Percentiles rank a stretch among this genome's conserved stretches.
These are phyloP conservation scores for Morus bassanus DNA, from an alignment of 2,797 vertebrate genomes.

Conservation along the genomic window DNA sequence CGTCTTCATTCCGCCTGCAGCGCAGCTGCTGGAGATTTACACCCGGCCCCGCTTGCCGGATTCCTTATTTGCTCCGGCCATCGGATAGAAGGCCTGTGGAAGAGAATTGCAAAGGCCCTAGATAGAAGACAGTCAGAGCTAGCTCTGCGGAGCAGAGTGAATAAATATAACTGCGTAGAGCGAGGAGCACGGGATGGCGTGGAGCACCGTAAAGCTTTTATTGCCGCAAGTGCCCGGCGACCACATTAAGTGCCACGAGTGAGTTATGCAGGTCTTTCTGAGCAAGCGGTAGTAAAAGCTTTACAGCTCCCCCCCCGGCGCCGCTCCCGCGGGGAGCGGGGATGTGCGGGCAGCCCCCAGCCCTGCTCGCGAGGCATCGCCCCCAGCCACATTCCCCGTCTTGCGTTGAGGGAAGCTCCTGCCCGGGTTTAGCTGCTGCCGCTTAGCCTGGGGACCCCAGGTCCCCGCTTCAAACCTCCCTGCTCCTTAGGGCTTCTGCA, in stretches of 20 bases:
- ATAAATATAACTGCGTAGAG: not conserved
- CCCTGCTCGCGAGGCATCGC: not conserved
- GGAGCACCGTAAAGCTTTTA: constrained; percentile 12
- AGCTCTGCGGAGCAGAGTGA: not conserved
- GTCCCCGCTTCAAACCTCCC: not conserved
- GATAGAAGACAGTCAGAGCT: not conserved
- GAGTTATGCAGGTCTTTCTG: not conserved
- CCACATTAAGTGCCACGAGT: not conserved
- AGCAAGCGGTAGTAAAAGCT: not conserved
- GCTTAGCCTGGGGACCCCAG: not conserved
- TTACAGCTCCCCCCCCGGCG: not conserved
- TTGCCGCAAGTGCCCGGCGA: not conserved
- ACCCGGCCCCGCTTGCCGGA: accelerated
- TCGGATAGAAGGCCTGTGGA: not conserved
- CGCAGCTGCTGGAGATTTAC: not conserved
- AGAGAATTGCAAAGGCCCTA: not conserved
- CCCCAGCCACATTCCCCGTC: not conserved
- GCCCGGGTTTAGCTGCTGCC: not conserved
- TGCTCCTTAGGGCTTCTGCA: accelerated
- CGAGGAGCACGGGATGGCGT: accelerated
- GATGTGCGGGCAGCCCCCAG: not conserved
- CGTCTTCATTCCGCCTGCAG: not conserved
- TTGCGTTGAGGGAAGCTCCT: not conserved
- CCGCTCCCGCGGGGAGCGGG: not conserved
- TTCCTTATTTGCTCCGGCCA: not conserved